phyloP scores from a whole-genome alignment of 2,797 vertebrate genomes.

The Anabacerthia variegaticeps region DNA sequence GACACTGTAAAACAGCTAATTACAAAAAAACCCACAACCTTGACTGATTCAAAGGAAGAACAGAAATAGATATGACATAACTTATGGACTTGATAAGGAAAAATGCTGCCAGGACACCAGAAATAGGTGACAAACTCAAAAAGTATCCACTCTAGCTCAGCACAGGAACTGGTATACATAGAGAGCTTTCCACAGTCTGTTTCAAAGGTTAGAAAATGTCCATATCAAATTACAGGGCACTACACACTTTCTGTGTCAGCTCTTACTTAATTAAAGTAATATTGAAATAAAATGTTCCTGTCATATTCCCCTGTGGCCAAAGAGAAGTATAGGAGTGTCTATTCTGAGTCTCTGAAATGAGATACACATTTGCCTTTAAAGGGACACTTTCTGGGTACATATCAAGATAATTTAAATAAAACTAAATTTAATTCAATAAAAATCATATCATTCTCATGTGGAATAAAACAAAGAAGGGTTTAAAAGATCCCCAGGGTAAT shows the following conservation, averaged over 20 bases:
- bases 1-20: constrained; percentile 11
- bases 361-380: constrained; percentile 23
- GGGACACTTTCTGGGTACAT: not conserved
- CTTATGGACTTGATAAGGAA: constrained; percentile 21
- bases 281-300: constrained; percentile 18
- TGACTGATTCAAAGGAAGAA: constrained; percentile 36
- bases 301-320: not conserved
- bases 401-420: constrained; percentile 45
- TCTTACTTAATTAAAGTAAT: constrained; percentile 43
- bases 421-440: constrained; percentile 43
- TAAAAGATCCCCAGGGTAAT: constrained; percentile 39
- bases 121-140: constrained; percentile 32
- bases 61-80: constrained; percentile 51
- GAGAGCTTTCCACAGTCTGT: not conserved
- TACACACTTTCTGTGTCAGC: constrained; percentile 24
- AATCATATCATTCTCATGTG: constrained; percentile 11
- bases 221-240: constrained; percentile 16
- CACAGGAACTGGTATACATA: not conserved
- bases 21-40: not conserved
- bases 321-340: not conserved
- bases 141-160: not conserved
- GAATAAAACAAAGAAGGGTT: constrained; percentile 51
- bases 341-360: constrained; percentile 33
- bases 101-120: not conserved
- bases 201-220: constrained; percentile 9